Percentiles rank a stretch among this genome's conserved stretches.
Evolutionary conservation across 2,113 vertebrate species (phyloP).

Genomic region (Mormyrus iriodes): DNA sequence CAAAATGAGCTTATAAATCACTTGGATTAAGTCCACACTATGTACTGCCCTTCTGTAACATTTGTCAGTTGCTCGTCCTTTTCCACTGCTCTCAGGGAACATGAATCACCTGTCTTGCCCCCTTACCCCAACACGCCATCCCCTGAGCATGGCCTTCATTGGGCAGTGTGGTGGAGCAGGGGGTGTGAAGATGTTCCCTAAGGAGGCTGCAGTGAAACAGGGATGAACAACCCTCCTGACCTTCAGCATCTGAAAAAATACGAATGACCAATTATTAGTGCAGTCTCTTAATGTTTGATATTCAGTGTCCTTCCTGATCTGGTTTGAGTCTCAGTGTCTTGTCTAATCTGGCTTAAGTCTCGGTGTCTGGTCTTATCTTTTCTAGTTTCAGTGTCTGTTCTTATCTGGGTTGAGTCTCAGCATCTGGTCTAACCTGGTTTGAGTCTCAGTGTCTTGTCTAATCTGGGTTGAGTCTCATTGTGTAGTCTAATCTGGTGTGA

Average conservation of each 20-base stretch:
- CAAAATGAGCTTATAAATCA: background rate
- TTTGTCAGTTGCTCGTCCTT: constrained; percentile 42
- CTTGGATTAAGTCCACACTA: background rate
- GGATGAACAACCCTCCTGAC: background rate
- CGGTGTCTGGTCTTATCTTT: too few species aligned
- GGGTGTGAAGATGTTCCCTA: background rate
- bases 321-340: background rate
- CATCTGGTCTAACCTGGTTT: background rate
- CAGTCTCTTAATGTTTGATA: background rate
- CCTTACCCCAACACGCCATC: background rate
- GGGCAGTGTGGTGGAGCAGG: background rate
- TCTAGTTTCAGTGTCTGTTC: background rate
- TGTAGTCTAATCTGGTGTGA: too few species aligned
- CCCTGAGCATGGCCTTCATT: background rate
- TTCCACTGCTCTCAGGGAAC: constrained; percentile 23
- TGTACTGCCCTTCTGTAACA: constrained; percentile 27
- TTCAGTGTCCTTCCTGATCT: background rate
- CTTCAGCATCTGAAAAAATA: background rate
- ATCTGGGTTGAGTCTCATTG: too few species aligned
- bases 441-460: background rate
- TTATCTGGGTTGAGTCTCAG: background rate
- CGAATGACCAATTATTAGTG: too few species aligned
- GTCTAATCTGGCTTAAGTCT: too few species aligned
- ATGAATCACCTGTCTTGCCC: constrained; percentile 4
- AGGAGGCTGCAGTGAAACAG: background rate